Conservation (phyloP, 1,140 invertebrate genomes). For the Agraylea sexmaculata region DNA sequence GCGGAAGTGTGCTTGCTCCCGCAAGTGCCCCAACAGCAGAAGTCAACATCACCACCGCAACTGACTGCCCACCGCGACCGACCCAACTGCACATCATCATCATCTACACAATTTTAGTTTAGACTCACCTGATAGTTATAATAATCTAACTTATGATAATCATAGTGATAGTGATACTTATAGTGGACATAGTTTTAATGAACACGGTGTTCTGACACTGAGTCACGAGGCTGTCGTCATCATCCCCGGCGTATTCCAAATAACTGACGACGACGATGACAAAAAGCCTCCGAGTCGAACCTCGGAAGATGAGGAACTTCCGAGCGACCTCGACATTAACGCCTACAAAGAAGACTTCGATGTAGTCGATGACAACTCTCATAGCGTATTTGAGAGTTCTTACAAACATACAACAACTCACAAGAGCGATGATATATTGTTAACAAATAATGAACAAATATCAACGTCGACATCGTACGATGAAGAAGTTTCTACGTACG, state of each 20-base stretch:
- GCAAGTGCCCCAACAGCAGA: conserved; percentile 59
- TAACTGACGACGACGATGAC: neutral
- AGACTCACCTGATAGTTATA: conserved; percentile 5
- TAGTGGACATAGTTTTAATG: conserved; percentile 9
- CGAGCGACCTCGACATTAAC: neutral
- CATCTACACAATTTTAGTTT: neutral
- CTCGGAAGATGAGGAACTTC: too few relatives aligned
- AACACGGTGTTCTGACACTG: neutral
- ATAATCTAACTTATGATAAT: conserved; percentile 5
- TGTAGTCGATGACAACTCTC: neutral
- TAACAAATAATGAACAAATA: too few relatives aligned
- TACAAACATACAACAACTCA: too few relatives aligned
- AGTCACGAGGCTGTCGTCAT: neutral
- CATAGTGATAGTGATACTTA: conserved; percentile 8
- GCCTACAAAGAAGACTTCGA: neutral
- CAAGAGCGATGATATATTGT: too few relatives aligned
- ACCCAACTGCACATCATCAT: conserved; percentile 4
- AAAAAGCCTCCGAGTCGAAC: neutral
- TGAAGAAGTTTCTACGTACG: too few relatives aligned
- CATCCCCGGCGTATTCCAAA: neutral
- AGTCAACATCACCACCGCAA: conserved; percentile 26
- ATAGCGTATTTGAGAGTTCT: too few relatives aligned
- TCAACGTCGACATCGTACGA: too few relatives aligned
- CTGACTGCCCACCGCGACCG: conserved; percentile 25
- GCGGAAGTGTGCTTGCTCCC: conserved; percentile 80